These are phyloP conservation scores for Formica selysi DNA, from an alignment of 1,140 invertebrate genomes.

Conservation along the genomic window DNA sequence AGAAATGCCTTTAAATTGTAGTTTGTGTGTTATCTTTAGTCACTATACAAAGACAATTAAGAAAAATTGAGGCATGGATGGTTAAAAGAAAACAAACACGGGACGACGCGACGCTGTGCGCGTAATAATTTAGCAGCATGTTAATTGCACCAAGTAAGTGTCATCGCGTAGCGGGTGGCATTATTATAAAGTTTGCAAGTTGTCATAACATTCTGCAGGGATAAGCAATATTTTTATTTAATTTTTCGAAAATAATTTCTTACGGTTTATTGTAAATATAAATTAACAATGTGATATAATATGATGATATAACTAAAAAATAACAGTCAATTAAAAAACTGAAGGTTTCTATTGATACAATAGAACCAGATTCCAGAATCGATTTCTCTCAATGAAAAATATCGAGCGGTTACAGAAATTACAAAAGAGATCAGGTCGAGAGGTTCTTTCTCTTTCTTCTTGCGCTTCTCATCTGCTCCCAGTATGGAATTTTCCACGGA, in stretches of 20 bases:
- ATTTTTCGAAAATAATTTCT: neutral
- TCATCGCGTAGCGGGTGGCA: neutral
- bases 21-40: neutral
- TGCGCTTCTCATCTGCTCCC: neutral
- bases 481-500: slow-evolving; percentile 39
- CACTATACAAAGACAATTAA: neutral
- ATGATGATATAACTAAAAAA: slow-evolving; percentile 4
- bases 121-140: slow-evolving; percentile 38
- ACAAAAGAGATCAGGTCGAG: neutral
- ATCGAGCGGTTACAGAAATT: neutral
- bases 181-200: too few relatives aligned
- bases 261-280: neutral
- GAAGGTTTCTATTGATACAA: neutral
- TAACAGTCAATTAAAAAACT: neutral
- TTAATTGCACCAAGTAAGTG: slow-evolving; percentile 68
- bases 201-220: neutral
- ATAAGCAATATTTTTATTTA: neutral
- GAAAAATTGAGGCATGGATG: neutral
- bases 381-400: neutral
- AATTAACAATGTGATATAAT: neutral
- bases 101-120: neutral
- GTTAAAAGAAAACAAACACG: neutral
- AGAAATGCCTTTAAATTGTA: too few relatives aligned
- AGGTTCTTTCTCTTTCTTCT: slow-evolving; percentile 12
- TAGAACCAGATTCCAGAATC: neutral